Conservation (phyloP, 1,140 invertebrate genomes). For the Pseudoatta argentina region DNA sequence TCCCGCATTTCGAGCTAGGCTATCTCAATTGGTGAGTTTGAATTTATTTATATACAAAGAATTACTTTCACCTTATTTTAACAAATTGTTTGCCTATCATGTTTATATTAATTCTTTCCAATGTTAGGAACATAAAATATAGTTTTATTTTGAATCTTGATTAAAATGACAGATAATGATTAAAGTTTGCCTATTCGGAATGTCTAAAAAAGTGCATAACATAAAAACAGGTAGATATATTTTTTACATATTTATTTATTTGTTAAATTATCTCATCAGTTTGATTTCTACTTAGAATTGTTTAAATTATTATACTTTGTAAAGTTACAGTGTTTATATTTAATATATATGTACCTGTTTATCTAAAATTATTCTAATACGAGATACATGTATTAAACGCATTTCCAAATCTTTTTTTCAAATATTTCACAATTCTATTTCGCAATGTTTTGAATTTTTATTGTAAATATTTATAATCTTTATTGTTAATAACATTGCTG, state of each 20-base stretch:
- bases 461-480: not conserved
- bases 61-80: not conserved
- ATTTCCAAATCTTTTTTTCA: not conserved
- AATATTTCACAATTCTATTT: not conserved
- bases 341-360: not conserved
- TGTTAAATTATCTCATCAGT: not conserved
- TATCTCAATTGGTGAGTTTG: conserved; percentile 82
- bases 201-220: no score
- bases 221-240: not conserved
- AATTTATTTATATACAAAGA: not conserved
- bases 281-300: no score
- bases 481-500: not conserved
- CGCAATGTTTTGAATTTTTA: conserved; percentile 1
- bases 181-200: not conserved
- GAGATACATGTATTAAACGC: not conserved
- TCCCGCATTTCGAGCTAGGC: conserved; percentile 82
- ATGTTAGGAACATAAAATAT: not conserved
- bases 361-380: not conserved
- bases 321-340: not conserved
- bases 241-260: not conserved
- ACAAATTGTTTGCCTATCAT: not conserved
- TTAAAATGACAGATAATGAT: not conserved
- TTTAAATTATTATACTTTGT: conserved; percentile 3
- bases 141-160: not conserved
- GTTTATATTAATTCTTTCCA: not conserved